Conservation (phyloP, 2,888 invertebrate species). For the Drosophila mayaguana region DNA sequence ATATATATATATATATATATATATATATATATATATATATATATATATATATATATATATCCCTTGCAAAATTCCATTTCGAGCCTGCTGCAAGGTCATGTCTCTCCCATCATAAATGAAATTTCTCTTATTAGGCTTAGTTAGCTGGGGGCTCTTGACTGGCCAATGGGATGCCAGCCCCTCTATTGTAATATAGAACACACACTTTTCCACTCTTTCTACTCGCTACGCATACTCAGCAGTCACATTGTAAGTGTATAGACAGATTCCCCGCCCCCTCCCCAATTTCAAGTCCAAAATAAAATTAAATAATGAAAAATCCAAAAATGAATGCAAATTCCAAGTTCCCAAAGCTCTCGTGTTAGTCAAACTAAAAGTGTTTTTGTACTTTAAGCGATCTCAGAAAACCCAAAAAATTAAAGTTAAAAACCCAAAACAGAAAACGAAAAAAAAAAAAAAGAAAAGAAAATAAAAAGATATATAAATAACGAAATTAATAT, state of each 20-base stretch:
- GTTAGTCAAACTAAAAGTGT: conserved; percentile 78
- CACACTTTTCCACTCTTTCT: conserved; percentile 80
- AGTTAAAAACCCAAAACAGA: too few relatives aligned
- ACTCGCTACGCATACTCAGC: conserved; percentile 68
- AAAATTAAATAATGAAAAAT: neutral
- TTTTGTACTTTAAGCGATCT: conserved; percentile 79
- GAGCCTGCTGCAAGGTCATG: conserved; percentile 38
- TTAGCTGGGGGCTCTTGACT: conserved; percentile 54
- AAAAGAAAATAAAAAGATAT: neutral
- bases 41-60: too few relatives aligned
- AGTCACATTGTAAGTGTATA: conserved; percentile 72
- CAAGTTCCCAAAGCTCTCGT: conserved; percentile 64
- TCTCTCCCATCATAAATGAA: conserved; percentile 23
- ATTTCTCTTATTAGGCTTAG: conserved; percentile 65
- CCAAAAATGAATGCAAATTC: conserved; percentile 7
- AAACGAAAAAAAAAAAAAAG: conserved; percentile 18
- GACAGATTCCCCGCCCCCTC: conserved; percentile 38
- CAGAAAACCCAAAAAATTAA: conserved; percentile 15
- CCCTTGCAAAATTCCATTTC: neutral
- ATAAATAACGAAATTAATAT: conserved; percentile 44
- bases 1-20: too few relatives aligned
- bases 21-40: too few relatives aligned
- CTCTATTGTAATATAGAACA: conserved; percentile 81
- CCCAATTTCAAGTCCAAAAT: conserved; percentile 21
- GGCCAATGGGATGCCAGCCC: conserved; percentile 39